Evolutionary conservation across 2,113 vertebrate species (phyloP), one percentile per base, ranked within the genome.

Genomic region (Phalacrocorax pelagicus): DNA sequence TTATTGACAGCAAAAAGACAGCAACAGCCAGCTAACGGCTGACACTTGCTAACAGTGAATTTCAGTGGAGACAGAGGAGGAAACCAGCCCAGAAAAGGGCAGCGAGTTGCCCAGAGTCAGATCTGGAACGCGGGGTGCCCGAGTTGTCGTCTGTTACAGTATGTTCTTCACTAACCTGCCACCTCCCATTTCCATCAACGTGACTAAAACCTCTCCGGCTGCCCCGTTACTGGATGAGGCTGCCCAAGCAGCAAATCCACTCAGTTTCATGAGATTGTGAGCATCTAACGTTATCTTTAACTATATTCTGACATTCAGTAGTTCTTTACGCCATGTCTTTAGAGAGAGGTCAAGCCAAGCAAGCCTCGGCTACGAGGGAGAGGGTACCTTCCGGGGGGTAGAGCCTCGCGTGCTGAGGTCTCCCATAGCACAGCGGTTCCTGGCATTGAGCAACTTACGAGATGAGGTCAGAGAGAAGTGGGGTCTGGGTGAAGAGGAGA

Each of bases 391-490:
- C 40, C 0, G 4, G 26, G 8, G n/a, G 38, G 69, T 15, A 40
- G 8, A 84, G 72, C 73, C 58, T 52, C 2, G 0, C 0, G 2
- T 30, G n/a, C 7, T 0, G 46, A 17, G 36, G 27, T 54, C 59
- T 77, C 20, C 81, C 49, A 22, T 0, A 29, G 58, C 49, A 52
- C 58, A 77, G 22, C 40, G 36, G 90, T 11, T 87, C 70, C 88
- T 44, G 86, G 75, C 57, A 23, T 5, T 0, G 2, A 80, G 23
- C 26, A 44, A 11, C 0, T n/a, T 14, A 17, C 58, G 80, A 49
- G 62, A 65, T 1, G 36, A 49, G 71, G 27, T 26, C 86, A 57
- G 85, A 57, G 51, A 66, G 11, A 51, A 40, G 34, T 0, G 22
- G 51, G 36, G 65, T 6, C 36, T 34, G 63, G 30, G 40, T n/a